A percentile compares a stretch with the other conserved stretches of the same genome.
Conservation (phyloP, 2,888 invertebrate species). For the Anaspis maculata region DNA sequence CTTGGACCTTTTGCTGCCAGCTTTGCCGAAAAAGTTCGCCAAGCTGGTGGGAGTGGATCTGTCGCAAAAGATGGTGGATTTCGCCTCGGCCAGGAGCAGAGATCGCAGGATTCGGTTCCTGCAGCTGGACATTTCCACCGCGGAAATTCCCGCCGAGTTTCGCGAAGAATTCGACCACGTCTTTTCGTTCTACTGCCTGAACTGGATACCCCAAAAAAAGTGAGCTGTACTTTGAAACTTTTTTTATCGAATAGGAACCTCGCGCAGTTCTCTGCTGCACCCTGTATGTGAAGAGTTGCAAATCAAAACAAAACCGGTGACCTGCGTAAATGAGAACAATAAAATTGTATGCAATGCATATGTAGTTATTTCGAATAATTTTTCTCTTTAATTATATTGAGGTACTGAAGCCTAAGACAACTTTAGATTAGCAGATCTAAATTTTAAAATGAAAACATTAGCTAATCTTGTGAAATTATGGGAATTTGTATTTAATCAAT, state of each 20-base stretch:
- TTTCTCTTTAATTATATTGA: no score
- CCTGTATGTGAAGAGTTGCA: no score
- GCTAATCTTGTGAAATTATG: no score
- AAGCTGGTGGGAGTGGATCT: slow-evolving; percentile 59
- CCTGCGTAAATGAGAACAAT: no score
- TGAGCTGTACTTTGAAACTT: slow-evolving; percentile 31
- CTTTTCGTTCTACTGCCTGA: slow-evolving; percentile 70
- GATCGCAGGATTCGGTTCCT: slow-evolving; percentile 45
- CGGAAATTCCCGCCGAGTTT: slow-evolving; percentile 44
- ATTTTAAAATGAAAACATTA: no score
- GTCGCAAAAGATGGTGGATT: slow-evolving; percentile 61
- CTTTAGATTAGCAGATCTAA: no score
- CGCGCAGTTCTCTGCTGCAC: no score
- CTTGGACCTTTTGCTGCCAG: slow-evolving; percentile 53
- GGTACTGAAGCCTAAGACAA: no score
- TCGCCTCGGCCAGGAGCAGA: slow-evolving; percentile 50
- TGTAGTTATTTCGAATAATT: no score
- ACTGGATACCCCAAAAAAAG: slow-evolving; percentile 71
- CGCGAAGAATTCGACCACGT: slow-evolving; percentile 54
- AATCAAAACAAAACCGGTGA: no score
- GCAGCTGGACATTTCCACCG: slow-evolving; percentile 51
- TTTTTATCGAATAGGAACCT: background rate
- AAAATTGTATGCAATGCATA: no score
- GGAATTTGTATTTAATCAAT: no score
- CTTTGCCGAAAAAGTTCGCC: slow-evolving; percentile 48